Conservation (phyloP, 1,140 invertebrate species). For the Drosophila bipectinata region DNA sequence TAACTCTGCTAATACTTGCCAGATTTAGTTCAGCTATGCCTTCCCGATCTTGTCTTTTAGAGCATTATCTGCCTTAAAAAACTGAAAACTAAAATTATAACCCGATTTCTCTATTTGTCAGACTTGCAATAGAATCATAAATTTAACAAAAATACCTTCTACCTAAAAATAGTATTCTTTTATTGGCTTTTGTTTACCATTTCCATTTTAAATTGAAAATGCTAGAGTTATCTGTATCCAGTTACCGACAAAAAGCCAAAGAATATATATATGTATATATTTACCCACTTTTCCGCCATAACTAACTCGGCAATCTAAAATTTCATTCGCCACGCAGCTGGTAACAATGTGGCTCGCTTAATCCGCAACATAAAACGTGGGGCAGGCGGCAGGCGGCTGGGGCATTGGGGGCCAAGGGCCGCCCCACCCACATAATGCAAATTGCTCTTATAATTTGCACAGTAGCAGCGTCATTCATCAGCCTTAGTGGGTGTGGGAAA, state of each 20-base stretch:
- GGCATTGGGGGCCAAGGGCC: neutral
- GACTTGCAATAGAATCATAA: too few species aligned
- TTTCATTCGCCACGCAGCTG: constrained; percentile 47
- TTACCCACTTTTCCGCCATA: constrained; percentile 31
- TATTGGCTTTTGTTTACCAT: neutral
- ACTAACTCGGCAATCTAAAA: constrained; percentile 45
- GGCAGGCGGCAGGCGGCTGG: neutral
- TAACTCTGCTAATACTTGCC: too few species aligned
- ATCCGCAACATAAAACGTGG: constrained; percentile 40
- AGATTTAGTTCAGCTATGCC: too few species aligned
- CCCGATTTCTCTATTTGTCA: too few species aligned
- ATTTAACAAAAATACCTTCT: too few species aligned
- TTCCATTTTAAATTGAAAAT: neutral
- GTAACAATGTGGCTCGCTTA: constrained; percentile 45
- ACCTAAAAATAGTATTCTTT: too few species aligned
- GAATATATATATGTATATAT: neutral
- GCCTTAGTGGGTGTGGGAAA: constrained; percentile 47
- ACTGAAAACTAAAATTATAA: too few species aligned
- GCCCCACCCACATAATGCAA: constrained; percentile 76
- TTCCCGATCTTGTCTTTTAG: too few species aligned
- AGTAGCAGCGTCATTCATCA: constrained; percentile 74
- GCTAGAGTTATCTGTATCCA: neutral
- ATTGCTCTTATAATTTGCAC: constrained; percentile 78
- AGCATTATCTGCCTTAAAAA: too few species aligned
- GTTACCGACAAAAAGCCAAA: neutral